Conservation (phyloP, 2,888 invertebrate species). For the Eustalomyia histrio region DNA sequence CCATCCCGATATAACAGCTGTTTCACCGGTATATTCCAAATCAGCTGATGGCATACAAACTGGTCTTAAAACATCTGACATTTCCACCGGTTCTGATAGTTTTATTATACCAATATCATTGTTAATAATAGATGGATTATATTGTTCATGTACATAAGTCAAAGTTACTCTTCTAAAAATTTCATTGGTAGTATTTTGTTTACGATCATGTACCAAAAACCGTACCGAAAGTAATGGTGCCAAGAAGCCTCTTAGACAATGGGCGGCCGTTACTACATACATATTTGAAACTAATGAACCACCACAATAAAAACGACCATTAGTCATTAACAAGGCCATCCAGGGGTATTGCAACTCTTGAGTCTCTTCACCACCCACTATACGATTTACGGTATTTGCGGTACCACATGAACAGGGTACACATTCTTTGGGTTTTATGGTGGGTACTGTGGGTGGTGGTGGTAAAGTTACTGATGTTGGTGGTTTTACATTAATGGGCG, state of each 20-base stretch:
- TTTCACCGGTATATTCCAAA: conserved; percentile 74
- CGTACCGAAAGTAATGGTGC: conserved; percentile 82
- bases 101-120: conserved; percentile 90
- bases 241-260: conserved; percentile 85
- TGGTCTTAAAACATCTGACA: conserved; percentile 84
- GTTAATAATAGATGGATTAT: conserved; percentile 86
- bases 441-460: conserved; percentile 6
- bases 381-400: conserved; percentile 84
- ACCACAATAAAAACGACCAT: conserved; percentile 85
- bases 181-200: conserved; percentile 75
- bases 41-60: conserved; percentile 85
- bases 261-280: conserved; percentile 88
- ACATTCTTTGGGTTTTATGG: conserved; percentile 70
- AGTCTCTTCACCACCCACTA: conserved; percentile 89
- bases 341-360: conserved; percentile 85
- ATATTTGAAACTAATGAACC: conserved; percentile 86
- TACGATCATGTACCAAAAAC: conserved; percentile 87
- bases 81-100: conserved; percentile 82
- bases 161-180: conserved; percentile 71
- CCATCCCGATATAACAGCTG: conserved; percentile 88
- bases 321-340: conserved; percentile 84
- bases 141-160: conserved; percentile 83
- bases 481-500: neutral
- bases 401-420: conserved; percentile 82
- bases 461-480: conserved; percentile 11